Evolutionary conservation across 2,113 vertebrate species (phyloP), one percentile per base, ranked within the genome.

Genomic region (Ictidomys tridecemlineatus): DNA sequence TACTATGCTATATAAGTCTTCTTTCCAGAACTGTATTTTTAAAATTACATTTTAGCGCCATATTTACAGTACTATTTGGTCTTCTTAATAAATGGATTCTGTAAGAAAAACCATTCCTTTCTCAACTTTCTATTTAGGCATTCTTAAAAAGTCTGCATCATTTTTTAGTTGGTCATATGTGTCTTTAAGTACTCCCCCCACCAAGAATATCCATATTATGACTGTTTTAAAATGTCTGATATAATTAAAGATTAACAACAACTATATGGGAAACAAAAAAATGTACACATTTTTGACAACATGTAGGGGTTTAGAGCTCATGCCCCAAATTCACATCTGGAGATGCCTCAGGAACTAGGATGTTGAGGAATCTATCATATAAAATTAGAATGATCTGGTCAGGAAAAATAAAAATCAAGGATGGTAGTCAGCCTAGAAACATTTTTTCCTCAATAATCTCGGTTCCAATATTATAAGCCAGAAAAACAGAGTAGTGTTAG

Each of bases 161-260:
- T 91, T 97, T 88, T 32, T 88, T 85, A 85, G 42, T 72, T 90
- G 58, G 37, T 65, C n/a, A 56, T 11, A 87, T 74, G 14, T 42
- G 2, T 45, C 4, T 61, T 65, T 87, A 78, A 56, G 20, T 51
- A 65, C 4, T 42, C 45, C 67, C 14, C 5, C 3, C 10, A 2
- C 10, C 18, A 84, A 83, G 63, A 92, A 53, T 22, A 61, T 34
- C 5, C 26, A 89, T 84, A 94, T 96, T 28, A 32, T 97, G 70
- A 93, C 14, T 80, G 48, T 42, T 94, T 92, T 30, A 80, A 96
- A 88, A 80, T n/a, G 20, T 92, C 26, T 83, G 69, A 56, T 77
- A 76, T 65, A 39, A 96, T 53, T 73, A 89, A 0, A 93, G 42
- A 89, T 97, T 85, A 73, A 26, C 56, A 96, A 79, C 10, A 42